phyloP scores from a whole-genome alignment of 2,888 invertebrate genomes.

The Mythimna albipuncta region DNA sequence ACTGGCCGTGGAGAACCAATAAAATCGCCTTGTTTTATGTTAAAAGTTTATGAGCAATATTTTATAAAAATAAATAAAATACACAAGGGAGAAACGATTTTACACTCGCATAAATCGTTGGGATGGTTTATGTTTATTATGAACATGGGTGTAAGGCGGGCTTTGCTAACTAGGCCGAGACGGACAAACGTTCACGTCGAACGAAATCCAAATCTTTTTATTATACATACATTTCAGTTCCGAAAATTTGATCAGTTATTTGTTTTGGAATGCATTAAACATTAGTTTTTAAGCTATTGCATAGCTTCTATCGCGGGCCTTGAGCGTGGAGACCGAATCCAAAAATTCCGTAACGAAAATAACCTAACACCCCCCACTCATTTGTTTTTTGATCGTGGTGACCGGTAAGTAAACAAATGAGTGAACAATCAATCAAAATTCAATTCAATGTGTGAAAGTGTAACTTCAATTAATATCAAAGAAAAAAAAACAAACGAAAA shows the following conservation, averaged over 20 bases:
- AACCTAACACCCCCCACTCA: no score
- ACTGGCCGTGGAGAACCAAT: constrained; percentile 79
- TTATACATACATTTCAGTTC: constrained; percentile 1
- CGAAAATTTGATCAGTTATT: neutral
- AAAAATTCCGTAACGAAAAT: no score
- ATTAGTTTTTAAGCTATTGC: no score
- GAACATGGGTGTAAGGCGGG: constrained; percentile 35
- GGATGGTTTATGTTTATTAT: constrained; percentile 68
- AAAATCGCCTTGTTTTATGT: constrained; percentile 84
- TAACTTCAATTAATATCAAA: no score
- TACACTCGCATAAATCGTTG: constrained; percentile 70
- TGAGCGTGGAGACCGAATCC: no score
- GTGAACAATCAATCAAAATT: no score
- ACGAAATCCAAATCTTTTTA: constrained; percentile 18
- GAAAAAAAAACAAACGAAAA: no score
- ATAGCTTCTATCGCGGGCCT: no score
- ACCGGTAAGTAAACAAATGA: no score
- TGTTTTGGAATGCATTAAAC: no score
- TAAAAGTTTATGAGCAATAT: constrained; percentile 85
- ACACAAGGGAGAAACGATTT: constrained; percentile 74
- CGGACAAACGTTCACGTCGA: constrained; percentile 12
- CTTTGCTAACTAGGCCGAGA: constrained; percentile 36
- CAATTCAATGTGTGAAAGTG: no score
- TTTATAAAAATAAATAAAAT: constrained; percentile 84
- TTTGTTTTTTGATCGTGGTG: no score